These are phyloP conservation scores for Philereme transversata DNA, from an alignment of 2,888 invertebrate species.

Conservation along the genomic window DNA sequence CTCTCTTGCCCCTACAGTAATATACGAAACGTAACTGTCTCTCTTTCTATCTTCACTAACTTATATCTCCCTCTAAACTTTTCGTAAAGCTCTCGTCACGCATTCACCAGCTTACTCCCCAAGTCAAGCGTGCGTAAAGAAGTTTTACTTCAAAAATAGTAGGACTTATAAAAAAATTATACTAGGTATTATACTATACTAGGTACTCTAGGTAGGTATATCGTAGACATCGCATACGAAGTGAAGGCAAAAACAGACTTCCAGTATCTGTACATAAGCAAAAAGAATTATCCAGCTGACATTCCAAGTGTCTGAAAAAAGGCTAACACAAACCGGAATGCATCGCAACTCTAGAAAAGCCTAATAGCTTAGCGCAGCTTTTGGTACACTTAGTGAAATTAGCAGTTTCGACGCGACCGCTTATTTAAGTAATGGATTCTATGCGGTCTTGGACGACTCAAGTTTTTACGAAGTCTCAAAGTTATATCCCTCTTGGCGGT, in stretches of 20 bases:
- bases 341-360: constrained; percentile 40
- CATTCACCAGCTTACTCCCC: too few relatives aligned
- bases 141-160: too few relatives aligned
- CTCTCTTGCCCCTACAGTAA: too few relatives aligned
- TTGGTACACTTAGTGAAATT: constrained; percentile 57
- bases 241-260: background rate
- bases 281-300: constrained; percentile 18
- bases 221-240: too few relatives aligned
- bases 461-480: constrained; percentile 29
- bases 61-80: too few relatives aligned
- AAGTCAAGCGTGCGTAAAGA: too few relatives aligned
- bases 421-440: constrained; percentile 51
- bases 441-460: constrained; percentile 34
- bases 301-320: constrained; percentile 36
- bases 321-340: constrained; percentile 27
- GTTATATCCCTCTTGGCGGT: constrained; percentile 3
- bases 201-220: too few relatives aligned
- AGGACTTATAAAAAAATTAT: too few relatives aligned
- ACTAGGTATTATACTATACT: too few relatives aligned
- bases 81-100: too few relatives aligned
- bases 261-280: background rate
- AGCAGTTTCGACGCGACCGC: constrained; percentile 48
- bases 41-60: too few relatives aligned
- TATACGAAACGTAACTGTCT: too few relatives aligned
- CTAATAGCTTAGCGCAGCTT: constrained; percentile 43